Base-by-base conservation (phyloP, 2,113 vertebrate genomes). In the Gallinago jamesoni region DNA sequence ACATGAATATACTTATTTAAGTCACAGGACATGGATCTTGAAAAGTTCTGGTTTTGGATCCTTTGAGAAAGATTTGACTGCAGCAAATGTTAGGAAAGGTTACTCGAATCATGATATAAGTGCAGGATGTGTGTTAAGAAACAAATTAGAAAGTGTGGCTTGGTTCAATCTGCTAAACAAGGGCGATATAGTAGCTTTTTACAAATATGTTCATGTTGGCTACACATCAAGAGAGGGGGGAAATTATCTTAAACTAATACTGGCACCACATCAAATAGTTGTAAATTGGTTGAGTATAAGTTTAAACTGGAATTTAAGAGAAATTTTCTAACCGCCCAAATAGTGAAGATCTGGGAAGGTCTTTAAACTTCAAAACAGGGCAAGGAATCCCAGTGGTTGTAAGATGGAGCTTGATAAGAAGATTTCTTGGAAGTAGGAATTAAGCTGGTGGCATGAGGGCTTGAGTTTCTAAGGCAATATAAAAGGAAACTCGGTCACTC, bases 291-390 rank as follows among this genome's bases (percentile, higher is more conserved):
- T 3, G 7, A 66, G 62, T 43, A 21, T 88, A 67, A 60, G 17
- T 77, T 86, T 70, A 77, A 47, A 59, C 45, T 66, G 72, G 82
- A 93, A 90, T 77, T 88, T 27, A 45, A 43, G 47, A 80, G n/a
- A 92, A 56, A 73, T 66, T 76, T 90, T 80, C 48, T 66, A 94
- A 66, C 63, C 24, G 0, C 67, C 33, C 67, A 77, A 77, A 93
- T 21, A 52, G 22, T 24, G 12, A 55, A 92, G 55, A 63, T 84
- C 63, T 96, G 79, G 79, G 48, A 92, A 70, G 11, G 5, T 45
- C 50, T 88, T 95, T 67, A 94, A 79, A 94, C 57, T 92, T 94
- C 75, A 94, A 84, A 94, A 90, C 24, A 55, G 35, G 10, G 35
- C 30, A 74, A 88, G 35, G 52, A 85, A 66, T 92, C 21, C 31